Evolutionary conservation across 2,888 invertebrate species (phyloP), one percentile per base, ranked within the genome.

Genomic region (Cerastoderma edule): DNA sequence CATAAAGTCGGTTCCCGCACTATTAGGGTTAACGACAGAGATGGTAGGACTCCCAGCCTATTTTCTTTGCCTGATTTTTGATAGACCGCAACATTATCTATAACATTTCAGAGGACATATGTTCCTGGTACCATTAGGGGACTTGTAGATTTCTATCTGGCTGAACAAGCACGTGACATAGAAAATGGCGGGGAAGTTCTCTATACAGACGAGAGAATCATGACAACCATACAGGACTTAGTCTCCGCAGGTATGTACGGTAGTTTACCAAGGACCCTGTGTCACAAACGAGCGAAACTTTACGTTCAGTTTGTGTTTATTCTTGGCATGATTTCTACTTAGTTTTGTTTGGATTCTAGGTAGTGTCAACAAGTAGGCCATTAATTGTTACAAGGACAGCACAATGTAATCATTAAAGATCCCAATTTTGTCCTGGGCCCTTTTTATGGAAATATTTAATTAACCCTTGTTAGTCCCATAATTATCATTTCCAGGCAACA

Each of bases 401-500:
- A 16, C 16, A 39, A 16, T 39, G 39, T 16, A 39, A 8, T 13
- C 16, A 16, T 39, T 13, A 13, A 39, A 39, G 10, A 39, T 16
- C 16, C 16, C 16, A 39, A 39, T 13, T 39, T 13, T 39, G 39
- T 39, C 10, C 39, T 39, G 39, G 8, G 16, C 16, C 39, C 10
- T 39, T 39, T 39, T 39, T 39, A 8, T 39, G 8, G 16, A 39
- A 10, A 16, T 16, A 8, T 10, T 8, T 39, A 16, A 10, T 39
- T 10, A 39, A 39, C 16, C 39, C 16, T 10, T 39, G 8, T 8
- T 8, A 8, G 16, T 10, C 16, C 10, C 8, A 39, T 39, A 10
- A 39, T 39, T 39, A 16, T 39, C 39, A 8, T 54, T 54, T 56
- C 10, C 24, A 56, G 56, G 56, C 27, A 56, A 56, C 56, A 56